A percentile compares a stretch with the other conserved stretches of the same genome.
Conservation (phyloP, 30 jellyfish, hydroid and myxozoan genomes). For the Cassiopea xamachana region DNA sequence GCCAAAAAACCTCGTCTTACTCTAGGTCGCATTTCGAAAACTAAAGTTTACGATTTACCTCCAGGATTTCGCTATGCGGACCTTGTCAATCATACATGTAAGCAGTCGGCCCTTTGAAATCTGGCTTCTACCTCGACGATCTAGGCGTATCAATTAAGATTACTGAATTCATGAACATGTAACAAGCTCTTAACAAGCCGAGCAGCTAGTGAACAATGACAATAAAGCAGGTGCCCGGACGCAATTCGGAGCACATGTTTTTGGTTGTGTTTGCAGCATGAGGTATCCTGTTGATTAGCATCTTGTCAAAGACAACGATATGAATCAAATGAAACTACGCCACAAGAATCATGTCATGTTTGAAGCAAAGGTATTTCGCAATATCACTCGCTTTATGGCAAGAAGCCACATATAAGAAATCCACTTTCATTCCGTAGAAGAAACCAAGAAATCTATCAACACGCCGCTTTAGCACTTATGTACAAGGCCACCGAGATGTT, state of each 20-base stretch:
- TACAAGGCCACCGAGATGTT: too few relatives aligned
- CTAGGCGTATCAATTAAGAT: not conserved
- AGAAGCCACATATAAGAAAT: not conserved
- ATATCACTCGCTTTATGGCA: too few relatives aligned
- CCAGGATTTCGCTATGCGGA: not conserved
- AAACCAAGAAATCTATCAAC: not conserved
- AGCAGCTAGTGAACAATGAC: slow-evolving; percentile 29
- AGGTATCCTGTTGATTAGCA: slow-evolving; percentile 6
- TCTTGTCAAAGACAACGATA: not conserved
- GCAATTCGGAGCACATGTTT: slow-evolving; percentile 67
- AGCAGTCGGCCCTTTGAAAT: not conserved
- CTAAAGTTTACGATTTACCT: not conserved
- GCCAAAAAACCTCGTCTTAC: slow-evolving; percentile 20
- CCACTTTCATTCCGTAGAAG: not conserved
- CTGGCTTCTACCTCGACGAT: not conserved
- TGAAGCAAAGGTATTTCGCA: not conserved
- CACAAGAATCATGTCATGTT: not conserved
- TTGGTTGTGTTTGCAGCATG: slow-evolving; percentile 72
- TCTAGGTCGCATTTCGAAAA: not conserved
- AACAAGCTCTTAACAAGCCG: slow-evolving; percentile 24
- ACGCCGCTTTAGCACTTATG: too few relatives aligned
- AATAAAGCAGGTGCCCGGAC: slow-evolving; percentile 58
- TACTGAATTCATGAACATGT: not conserved
- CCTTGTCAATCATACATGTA: not conserved
- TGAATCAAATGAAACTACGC: slow-evolving; percentile 10